Evolutionary conservation across 1,140 invertebrate genomes (phyloP), one percentile per base, ranked within the genome.

Genomic region (Trachelipus rathkii): DNA sequence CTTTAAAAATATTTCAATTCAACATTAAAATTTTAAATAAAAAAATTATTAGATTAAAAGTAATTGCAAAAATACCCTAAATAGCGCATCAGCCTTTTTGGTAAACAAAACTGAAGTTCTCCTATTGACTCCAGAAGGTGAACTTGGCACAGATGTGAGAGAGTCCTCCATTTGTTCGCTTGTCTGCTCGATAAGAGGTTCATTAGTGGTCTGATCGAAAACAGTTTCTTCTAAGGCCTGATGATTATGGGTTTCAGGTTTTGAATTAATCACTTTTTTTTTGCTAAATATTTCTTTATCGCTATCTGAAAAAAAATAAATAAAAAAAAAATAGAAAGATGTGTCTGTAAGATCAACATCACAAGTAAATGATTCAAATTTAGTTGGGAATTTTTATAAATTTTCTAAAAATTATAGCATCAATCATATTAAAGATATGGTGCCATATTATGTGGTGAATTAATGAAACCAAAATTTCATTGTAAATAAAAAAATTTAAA

Each of bases 101-200:
- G 92, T 93, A 80, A 94, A 91, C 7, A 94, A 83, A 50, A 94
- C 92, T n/a, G 92, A 91, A 21, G 92, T 94, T 82, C 93, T 86
- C 69, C 93, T 87, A 85, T 94, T 94, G 0, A 94, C 92, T 46
- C 92, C 91, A 50, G 88, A 82, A 19, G 84, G 86, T 67, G 84
- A 85, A 44, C 76, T 77, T 2, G 76, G 76, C 44, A 80, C 74
- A 19, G 73, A 77, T 10, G 76, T 76, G n/a, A 72, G 74, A 11
- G 74, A 77, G 23, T 68, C 70, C 13, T 79, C 78, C 50, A 76
- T 80, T 33, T 73, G 81, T 60, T 81, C 77, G 82, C 83, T 66
- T 82, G 82, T 80, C 82, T 83, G 78, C 82, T 84, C 71, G 77
- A 79, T 77, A 71, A 81, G 44, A 79, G 81, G 53, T 80, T 78